phyloP scores from a whole-genome alignment of 2,113 vertebrate species.

The Bothrops jararaca region DNA sequence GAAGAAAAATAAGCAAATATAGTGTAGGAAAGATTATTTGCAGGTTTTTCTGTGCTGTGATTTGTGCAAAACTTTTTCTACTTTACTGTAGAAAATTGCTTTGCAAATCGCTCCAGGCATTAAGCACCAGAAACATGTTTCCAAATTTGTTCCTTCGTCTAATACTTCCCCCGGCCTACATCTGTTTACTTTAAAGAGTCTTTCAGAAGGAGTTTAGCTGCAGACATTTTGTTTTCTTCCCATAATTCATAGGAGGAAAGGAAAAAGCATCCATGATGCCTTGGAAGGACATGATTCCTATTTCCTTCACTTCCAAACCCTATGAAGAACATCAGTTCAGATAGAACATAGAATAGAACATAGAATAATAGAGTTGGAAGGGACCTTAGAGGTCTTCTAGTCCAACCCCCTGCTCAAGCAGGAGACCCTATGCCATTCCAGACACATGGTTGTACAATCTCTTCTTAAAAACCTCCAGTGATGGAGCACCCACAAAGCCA shows the following conservation, averaged over 20 bases:
- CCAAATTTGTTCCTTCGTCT: constrained; percentile 30
- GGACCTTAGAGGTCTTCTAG: too few species aligned
- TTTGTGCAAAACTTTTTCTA: constrained; percentile 47
- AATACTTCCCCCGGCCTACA: constrained; percentile 11
- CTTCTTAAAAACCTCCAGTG: too few species aligned
- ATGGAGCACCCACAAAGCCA: too few species aligned
- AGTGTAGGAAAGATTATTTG: constrained; percentile 29
- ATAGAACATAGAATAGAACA: neutral
- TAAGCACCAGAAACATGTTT: constrained; percentile 52
- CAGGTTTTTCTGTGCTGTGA: constrained; percentile 47
- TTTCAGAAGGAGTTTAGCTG: neutral
- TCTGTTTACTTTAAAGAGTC: constrained; percentile 18
- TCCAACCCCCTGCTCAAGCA: too few species aligned
- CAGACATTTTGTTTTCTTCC: neutral
- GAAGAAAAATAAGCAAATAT: neutral
- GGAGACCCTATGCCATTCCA: too few species aligned
- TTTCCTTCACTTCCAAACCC: neutral
- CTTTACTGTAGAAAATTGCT: constrained; percentile 58
- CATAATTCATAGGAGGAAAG: neutral
- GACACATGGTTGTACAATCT: too few species aligned
- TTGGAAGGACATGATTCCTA: neutral
- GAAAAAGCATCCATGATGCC: neutral
- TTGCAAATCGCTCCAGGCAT: constrained; percentile 52
- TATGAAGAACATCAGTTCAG: neutral
- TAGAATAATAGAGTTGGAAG: neutral